Percentiles rank a stretch among this genome's conserved stretches.
Evolutionary conservation across 2,888 invertebrate genomes (phyloP).

Genomic region (Eremobia ochroleuca): DNA sequence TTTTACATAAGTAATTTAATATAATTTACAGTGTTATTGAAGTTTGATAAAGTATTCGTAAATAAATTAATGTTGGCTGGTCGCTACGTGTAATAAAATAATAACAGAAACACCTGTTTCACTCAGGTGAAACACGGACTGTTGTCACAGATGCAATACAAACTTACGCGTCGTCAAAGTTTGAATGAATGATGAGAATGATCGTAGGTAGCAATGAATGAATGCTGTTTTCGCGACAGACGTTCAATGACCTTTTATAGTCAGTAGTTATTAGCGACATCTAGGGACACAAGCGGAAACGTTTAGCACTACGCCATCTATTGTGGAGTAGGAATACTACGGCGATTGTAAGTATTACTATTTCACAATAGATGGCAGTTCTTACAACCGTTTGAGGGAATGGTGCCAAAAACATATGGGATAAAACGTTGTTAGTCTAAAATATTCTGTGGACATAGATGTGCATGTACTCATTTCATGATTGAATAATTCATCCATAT

Average conservation of each 20-base stretch:
- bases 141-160: conserved; percentile 56
- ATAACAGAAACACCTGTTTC: conserved; percentile 72
- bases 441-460: background rate
- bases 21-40: background rate
- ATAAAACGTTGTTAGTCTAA: background rate
- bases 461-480: background rate
- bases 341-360: conserved; percentile 43
- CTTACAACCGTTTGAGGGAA: background rate
- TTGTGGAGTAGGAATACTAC: conserved; percentile 29
- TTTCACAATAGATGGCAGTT: conserved; percentile 71
- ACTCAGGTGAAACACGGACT: conserved; percentile 65
- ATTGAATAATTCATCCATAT: background rate
- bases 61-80: conserved; percentile 25
- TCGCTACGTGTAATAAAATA: conserved; percentile 47
- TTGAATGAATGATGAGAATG: conserved; percentile 65
- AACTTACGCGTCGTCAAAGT: conserved; percentile 54
- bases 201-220: conserved; percentile 31
- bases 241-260: conserved; percentile 51
- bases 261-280: conserved; percentile 63
- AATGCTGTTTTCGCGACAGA: conserved; percentile 26
- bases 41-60: background rate
- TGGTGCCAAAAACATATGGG: background rate
- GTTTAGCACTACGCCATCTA: conserved; percentile 57
- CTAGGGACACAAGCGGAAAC: conserved; percentile 56
- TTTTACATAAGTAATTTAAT: conserved; percentile 28